Evolutionary conservation across 2,113 vertebrate species (phyloP), one percentile per base, ranked within the genome.

Genomic region (Bufo gargarizans): DNA sequence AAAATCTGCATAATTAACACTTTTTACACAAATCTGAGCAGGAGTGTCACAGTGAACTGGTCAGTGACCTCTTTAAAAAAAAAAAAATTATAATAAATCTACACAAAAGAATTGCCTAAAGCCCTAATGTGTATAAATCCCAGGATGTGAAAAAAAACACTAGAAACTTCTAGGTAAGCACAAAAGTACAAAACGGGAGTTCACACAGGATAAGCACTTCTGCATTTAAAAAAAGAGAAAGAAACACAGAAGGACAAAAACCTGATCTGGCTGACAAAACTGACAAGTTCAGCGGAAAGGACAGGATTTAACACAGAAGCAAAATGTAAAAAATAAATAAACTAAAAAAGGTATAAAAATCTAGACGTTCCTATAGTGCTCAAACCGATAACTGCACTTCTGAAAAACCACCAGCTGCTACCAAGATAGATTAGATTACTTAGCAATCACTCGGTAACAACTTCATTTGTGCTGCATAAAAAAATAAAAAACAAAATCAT

Each of bases 381-480:
- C 20, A n/a, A 22, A 50, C 63, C 47, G 47, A 83, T 67, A 67
- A 19, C 58, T 47, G 45, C 61, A 67, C 81, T 83, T 22, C 19
- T 65, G 81, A 67, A 83, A 67, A 83, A 67, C 47, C 63, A 47
- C 20, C 82, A 84, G 82, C 82, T 84, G 82, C 82, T 84, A 4
- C 13, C 50, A 4, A 20, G 20, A 71, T 53, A 19, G 63, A 84
- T 84, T 65, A 71, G 19, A 84, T 84, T 71, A 84, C 82, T 84
- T 17, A 10, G 82, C 63, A 55, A 71, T 84, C 69, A 65, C 65
- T 69, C 16, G 6, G 47, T 69, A 74, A n/a, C 69, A 5, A 74
- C 50, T 85, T 85, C 55, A 74, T 84, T 74, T 71, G 45, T 65
- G 63, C 33, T 0, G 59, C 47, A 49, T 20, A 67, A 22, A 83